Evolutionary conservation across 2,888 invertebrate genomes (phyloP), one percentile per base, ranked within the genome.

Genomic region (Myopa testacea): DNA sequence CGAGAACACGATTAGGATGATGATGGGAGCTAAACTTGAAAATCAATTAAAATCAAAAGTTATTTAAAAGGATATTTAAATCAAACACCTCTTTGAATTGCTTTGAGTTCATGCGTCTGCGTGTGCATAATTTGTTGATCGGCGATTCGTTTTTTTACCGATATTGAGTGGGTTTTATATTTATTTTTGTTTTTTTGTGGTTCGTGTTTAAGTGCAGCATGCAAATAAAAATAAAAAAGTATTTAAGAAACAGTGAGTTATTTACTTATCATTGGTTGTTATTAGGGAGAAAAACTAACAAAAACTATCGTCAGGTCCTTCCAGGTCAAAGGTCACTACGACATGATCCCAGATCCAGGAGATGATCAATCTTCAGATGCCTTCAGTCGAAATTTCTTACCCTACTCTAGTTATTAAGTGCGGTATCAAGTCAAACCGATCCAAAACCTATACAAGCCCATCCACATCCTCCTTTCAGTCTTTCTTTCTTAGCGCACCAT

Each of bases 1-100:
- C 6, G 7, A 45, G 7, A 45, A 45, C 45, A 45, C 45, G 26
- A 90, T 81, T 78, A 45, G 7, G 45, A 45, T 45, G 45, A 45
- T 45, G 45, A 71, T n/a, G 50, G 8, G 37, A n/a, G 14, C 4
- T 4, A 7, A 7, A 34, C 14, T 38, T 4, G 34, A 14, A 37
- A 67, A 19, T 26, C 26, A 62, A 26, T 26, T 6, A 62, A 62
- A n/a, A 26, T 62, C 8, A 26, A 10, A n/a, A n/a, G 10, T n/a
- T 1, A n/a, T 55, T 70, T 26, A 16, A 12, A 58, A 58, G 10
- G 16, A 65, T 19, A 60, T 68, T 34, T n/a, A 67, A 38, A 68
- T 67, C 72, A 77, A 77, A 77, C 72, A 77, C 72, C 71, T 72
- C 72, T 77, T 26, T 26, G 26, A 26, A 2, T 26, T 65, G 77